Conservation (phyloP, 2,113 vertebrate genomes). For the Solea senegalensis region DNA sequence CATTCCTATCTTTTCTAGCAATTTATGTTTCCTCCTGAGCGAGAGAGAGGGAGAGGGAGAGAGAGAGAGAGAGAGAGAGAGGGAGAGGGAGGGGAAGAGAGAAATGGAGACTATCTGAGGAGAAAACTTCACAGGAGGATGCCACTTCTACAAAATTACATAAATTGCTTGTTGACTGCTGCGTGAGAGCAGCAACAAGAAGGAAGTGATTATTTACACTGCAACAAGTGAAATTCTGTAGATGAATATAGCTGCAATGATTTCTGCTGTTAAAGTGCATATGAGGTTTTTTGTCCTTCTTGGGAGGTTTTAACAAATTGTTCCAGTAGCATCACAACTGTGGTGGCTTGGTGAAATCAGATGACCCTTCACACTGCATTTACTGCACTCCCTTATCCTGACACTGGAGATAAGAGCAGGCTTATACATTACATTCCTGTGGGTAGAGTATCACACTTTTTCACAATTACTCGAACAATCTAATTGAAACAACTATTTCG, state of each 20-base stretch:
- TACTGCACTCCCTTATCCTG: constrained; percentile 14
- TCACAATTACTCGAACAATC: no score
- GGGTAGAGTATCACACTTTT: not conserved
- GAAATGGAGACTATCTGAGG: constrained; percentile 3
- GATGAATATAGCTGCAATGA: not conserved
- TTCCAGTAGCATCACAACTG: constrained; percentile 16
- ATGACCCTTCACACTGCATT: no score
- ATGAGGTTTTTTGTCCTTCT: constrained; percentile 18
- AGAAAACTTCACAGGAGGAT: constrained; percentile 15
- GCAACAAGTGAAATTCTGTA: constrained; percentile 16
- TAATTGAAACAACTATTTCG: no score
- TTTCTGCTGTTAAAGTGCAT: not conserved
- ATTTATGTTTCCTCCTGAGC: constrained; percentile 49
- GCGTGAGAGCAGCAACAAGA: not conserved
- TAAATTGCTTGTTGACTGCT: no score
- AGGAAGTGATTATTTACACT: not conserved
- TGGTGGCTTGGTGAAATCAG: constrained; percentile 18
- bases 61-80: constrained; percentile 8
- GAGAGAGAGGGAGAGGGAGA: not conserved
- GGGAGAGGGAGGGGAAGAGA: not conserved
- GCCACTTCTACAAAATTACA: not conserved
- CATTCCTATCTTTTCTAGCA: constrained; percentile 20
- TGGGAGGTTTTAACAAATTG: constrained; percentile 40
- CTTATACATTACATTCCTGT: not conserved
- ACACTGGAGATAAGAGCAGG: constrained; percentile 22